phyloP scores from a whole-genome alignment of 1,140 invertebrate species.

The Anadara kagoshimensis region DNA sequence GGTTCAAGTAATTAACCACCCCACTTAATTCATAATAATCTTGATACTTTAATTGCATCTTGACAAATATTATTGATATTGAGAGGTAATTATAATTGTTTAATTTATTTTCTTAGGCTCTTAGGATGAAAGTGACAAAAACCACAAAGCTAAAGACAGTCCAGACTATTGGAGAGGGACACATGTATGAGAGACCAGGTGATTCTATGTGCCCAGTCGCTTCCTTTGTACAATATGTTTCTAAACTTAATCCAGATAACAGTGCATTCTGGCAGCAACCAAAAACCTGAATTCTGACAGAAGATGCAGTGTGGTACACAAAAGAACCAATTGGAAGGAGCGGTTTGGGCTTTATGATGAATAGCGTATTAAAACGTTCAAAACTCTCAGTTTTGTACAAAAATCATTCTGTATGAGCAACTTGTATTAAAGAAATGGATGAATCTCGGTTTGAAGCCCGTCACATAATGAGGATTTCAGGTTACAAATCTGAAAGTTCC shows the following conservation, averaged over 20 bases:
- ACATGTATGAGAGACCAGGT: neutral
- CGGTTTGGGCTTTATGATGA: conserved; percentile 18
- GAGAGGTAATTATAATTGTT: neutral
- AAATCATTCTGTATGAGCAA: conserved; percentile 23
- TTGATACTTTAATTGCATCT: neutral
- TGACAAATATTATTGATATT: neutral
- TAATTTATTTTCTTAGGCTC: neutral
- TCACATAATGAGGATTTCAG: conserved; percentile 3
- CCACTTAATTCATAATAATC: neutral
- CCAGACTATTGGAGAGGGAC: conserved; percentile 5
- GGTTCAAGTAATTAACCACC: neutral
- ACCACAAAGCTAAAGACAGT: neutral
- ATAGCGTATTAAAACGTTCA: conserved; percentile 14
- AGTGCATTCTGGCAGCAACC: conserved; percentile 29
- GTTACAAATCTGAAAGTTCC: conserved; percentile 11
- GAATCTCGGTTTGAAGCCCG: neutral
- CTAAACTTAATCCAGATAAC: conserved; percentile 30
- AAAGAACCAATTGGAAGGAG: conserved; percentile 21
- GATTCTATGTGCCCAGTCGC: conserved; percentile 28
- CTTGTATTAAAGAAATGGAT: conserved; percentile 8
- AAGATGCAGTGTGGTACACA: conserved; percentile 21
- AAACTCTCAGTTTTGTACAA: conserved; percentile 16
- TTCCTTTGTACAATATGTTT: conserved; percentile 25
- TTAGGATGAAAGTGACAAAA: neutral
- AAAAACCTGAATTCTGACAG: neutral